Base-by-base conservation (phyloP, 2,888 invertebrate genomes). In the Drosophila rellima region DNA sequence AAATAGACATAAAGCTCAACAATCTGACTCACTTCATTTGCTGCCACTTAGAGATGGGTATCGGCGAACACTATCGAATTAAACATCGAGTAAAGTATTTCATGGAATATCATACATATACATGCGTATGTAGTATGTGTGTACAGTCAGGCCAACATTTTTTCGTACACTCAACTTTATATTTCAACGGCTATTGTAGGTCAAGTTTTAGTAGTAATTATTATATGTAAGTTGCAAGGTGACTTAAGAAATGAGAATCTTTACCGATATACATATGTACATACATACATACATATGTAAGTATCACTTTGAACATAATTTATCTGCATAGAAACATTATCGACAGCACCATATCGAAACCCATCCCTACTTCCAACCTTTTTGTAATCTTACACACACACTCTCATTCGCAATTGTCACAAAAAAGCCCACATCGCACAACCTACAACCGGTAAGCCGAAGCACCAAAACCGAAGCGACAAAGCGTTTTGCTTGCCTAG, bases 1-100 rank as follows among this genome's bases (percentile, higher is more conserved):
- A 74, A 78, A 76, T 59, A 74, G 79, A 61, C 79, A 76, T 74
- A 74, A 78, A 78, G 62, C 50, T 54, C 60, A 74, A 78, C 70
- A 57, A 74, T 59, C 65, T 31, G n/a, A 37, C 20, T 17, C 47
- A 15, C 26, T 33, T 44, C 42, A 18, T 54, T 26, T 17, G 1
- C 40, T 11, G 17, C 17, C 18, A 17, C 23, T 11, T 33, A 33
- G 33, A 5, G 33, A 33, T 33, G 33, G 5, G n/a, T 6, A n/a
- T n/a, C n/a, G 35, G 13, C 2, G 6, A 35, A 5, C n/a, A 0
- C 2, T 35, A 35, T 35, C n/a, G 6, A 35, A n/a, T n/a, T 35
- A 2, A n/a, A 35, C 6, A n/a, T 2, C 5, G 3, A 1, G 5
- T n/a, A n/a, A 35, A 5, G 13, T n/a, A n/a, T 33, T 5, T 13